These are phyloP conservation scores for Macaca nemestrina DNA, from an alignment of 2,113 vertebrate genomes.

Conservation along the genomic window DNA sequence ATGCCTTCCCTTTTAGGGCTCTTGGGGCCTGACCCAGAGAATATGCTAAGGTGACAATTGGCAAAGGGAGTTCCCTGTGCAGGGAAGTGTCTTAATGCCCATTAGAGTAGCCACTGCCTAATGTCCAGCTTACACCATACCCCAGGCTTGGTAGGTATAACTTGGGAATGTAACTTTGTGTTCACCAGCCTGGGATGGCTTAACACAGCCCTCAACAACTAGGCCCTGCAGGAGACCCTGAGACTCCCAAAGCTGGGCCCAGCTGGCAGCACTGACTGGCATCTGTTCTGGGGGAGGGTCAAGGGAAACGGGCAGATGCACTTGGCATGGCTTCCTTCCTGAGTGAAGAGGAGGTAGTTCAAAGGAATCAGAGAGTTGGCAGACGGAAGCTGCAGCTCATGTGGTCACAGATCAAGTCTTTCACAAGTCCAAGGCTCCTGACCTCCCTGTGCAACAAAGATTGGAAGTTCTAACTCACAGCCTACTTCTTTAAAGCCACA, in stretches of 20 bases:
- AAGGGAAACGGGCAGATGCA: accelerated
- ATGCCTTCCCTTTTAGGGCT: neutral
- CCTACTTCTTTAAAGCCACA: neutral
- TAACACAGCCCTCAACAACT: too few species aligned
- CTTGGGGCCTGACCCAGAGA: neutral
- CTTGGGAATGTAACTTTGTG: neutral
- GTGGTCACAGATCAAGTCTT: neutral
- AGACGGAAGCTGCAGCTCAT: neutral
- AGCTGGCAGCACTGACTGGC: neutral
- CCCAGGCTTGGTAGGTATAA: neutral
- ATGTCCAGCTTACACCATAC: neutral
- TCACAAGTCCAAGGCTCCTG: neutral
- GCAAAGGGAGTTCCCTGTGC: neutral
- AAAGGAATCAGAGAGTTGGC: neutral
- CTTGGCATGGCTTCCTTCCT: neutral
- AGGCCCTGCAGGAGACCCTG: neutral
- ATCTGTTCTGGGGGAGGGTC: neutral
- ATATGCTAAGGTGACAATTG: too few species aligned
- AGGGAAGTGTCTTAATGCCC: too few species aligned
- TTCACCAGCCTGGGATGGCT: neutral
- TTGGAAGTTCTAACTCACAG: neutral
- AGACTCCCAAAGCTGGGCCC: neutral
- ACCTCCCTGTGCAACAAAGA: too few species aligned
- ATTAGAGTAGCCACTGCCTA: accelerated
- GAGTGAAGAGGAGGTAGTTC: neutral